phyloP scores from a whole-genome alignment of 2,888 invertebrate species.

The Cyrtodaria siliqua region DNA sequence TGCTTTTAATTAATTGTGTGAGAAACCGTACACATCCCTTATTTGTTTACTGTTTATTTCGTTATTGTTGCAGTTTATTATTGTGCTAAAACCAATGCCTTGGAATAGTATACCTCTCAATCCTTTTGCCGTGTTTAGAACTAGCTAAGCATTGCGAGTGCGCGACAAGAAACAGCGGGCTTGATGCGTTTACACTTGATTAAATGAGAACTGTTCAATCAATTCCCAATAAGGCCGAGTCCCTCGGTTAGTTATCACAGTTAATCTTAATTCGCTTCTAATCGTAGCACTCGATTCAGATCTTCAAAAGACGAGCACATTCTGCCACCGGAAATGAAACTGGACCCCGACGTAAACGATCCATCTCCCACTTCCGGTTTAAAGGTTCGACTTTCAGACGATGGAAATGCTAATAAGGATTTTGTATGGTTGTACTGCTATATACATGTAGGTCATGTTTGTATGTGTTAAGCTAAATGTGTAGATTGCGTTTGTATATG shows the following conservation, averaged over 20 bases:
- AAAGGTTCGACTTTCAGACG: slow-evolving; percentile 6
- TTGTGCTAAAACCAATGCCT: neutral
- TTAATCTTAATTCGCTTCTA: slow-evolving; percentile 42
- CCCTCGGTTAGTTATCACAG: slow-evolving; percentile 58
- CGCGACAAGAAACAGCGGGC: slow-evolving; percentile 4
- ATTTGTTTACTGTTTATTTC: too few species aligned
- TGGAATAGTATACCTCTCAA: neutral
- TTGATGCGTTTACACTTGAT: slow-evolving; percentile 8
- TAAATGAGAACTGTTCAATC: slow-evolving; percentile 36
- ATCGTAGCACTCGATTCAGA: slow-evolving; percentile 59
- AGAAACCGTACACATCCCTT: too few species aligned
- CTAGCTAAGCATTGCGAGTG: neutral
- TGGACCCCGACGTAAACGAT: slow-evolving; percentile 68
- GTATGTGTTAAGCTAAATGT: too few species aligned
- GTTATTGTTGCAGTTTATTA: neutral
- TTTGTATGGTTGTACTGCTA: too few species aligned
- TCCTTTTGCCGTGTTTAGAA: neutral
- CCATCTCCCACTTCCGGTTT: slow-evolving; percentile 66
- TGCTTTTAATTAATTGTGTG: too few species aligned
- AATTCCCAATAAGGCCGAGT: slow-evolving; percentile 25
- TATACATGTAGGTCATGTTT: too few species aligned
- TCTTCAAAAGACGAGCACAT: slow-evolving; percentile 65
- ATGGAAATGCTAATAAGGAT: neutral
- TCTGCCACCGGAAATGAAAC: slow-evolving; percentile 65
- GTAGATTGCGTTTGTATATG: too few species aligned